These are phyloP conservation scores for Pemphredon lugubris DNA, from an alignment of 2,888 invertebrate genomes.

Conservation along the genomic window DNA sequence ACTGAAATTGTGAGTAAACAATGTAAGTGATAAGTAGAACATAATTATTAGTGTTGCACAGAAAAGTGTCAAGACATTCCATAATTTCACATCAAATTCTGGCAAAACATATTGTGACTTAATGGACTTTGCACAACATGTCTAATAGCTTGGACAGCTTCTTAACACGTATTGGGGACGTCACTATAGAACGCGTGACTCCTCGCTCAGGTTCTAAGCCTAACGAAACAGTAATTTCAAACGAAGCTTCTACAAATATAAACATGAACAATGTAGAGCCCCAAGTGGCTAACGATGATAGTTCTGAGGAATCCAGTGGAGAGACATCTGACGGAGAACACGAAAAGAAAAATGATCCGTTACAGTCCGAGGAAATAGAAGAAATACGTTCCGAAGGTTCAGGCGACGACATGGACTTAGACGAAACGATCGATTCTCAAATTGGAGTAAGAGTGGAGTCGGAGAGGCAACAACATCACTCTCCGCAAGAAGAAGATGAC, in stretches of 20 bases:
- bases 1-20: slow-evolving; percentile 46
- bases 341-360: slow-evolving; percentile 68
- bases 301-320: slow-evolving; percentile 80
- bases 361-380: slow-evolving; percentile 73
- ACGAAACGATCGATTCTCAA: slow-evolving; percentile 79
- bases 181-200: slow-evolving; percentile 83
- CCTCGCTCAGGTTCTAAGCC: slow-evolving; percentile 72
- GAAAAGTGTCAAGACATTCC: slow-evolving; percentile 61
- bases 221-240: slow-evolving; percentile 59
- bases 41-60: slow-evolving; percentile 49
- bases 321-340: slow-evolving; percentile 78
- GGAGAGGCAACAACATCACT: slow-evolving; percentile 67
- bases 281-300: slow-evolving; percentile 73
- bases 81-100: slow-evolving; percentile 49
- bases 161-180: slow-evolving; percentile 84
- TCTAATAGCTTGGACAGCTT: slow-evolving; percentile 82
- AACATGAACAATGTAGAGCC: slow-evolving; percentile 67
- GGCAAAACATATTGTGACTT: slow-evolving; percentile 46
- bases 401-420: slow-evolving; percentile 79
- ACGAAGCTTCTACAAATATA: slow-evolving; percentile 57
- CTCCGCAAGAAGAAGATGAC: slow-evolving; percentile 73
- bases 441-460: slow-evolving; percentile 77
- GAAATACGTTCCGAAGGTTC: slow-evolving; percentile 78
- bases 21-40: slow-evolving; percentile 50
- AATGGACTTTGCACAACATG: slow-evolving; percentile 69